phyloP scores from a whole-genome alignment of 2,888 invertebrate genomes.

The Tipula helvola region DNA sequence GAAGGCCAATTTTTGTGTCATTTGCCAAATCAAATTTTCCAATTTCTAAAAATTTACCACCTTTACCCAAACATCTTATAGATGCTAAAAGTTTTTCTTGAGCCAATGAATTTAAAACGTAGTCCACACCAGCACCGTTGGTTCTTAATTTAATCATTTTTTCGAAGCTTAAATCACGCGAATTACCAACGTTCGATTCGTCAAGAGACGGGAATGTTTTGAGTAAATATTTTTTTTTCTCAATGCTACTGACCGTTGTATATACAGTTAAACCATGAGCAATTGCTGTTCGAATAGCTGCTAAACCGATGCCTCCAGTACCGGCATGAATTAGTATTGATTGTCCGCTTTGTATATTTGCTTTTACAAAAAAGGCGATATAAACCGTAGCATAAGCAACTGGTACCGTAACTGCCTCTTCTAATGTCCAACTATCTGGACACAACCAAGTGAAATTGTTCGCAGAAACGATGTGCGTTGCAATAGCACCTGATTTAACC shows the following conservation, averaged over 20 bases:
- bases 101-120: conserved; percentile 85
- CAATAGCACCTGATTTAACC: conserved; percentile 39
- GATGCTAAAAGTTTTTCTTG: conserved; percentile 79
- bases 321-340: conserved; percentile 44
- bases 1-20: conserved; percentile 50
- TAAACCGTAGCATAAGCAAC: conserved; percentile 63
- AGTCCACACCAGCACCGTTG: conserved; percentile 75
- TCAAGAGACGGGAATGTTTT: conserved; percentile 40
- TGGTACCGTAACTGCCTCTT: conserved; percentile 66
- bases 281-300: conserved; percentile 61
- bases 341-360: conserved; percentile 30
- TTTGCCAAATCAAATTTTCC: conserved; percentile 70
- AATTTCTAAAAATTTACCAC: conserved; percentile 69
- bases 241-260: conserved; percentile 55
- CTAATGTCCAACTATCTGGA: conserved; percentile 57
- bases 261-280: conserved; percentile 50
- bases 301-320: conserved; percentile 63
- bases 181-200: conserved; percentile 54
- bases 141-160: conserved; percentile 68
- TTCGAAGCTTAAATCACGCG: conserved; percentile 78
- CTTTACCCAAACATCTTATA: conserved; percentile 43
- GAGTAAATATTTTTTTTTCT: conserved; percentile 50
- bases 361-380: conserved; percentile 36
- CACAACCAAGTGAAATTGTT: conserved; percentile 43
- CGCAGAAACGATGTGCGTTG: conserved; percentile 39